Base-by-base conservation (phyloP, 2,113 vertebrate species). In the Elanus axillaris region DNA sequence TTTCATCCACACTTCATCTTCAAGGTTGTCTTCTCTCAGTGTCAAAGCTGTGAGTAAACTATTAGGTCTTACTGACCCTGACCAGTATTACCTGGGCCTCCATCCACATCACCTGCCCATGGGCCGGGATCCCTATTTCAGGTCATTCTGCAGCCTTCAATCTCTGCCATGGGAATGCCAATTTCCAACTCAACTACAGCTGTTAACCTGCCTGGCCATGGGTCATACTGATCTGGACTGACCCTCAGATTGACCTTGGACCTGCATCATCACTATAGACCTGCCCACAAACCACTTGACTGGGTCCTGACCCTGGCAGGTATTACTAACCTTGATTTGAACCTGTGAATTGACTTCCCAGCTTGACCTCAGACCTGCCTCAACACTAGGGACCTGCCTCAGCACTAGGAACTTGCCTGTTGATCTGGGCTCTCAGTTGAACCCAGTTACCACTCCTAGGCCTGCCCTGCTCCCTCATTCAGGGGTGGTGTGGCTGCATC, bases 401-500 rank as follows among this genome's bases (percentile, higher is more conserved):
- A 29, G 52, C 26, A 29, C 9, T 14, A 52, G 31, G 16, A 76
- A 31, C 16, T 73, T 86, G 34, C 5, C 29, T 77, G 20, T 47
- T 73, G 21, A 25, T 73, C 14, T 80, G 27, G 11, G 11, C 40
- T 86, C 14, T 73, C 69, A 20, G 8, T 11, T 91, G 42, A 75
- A 67, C 32, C 2, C 13, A 25, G 2, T 20, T 79, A 59, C 11
- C 13, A 55, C 7, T 16, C 11, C 7, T 45, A 43, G 36, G 58
- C 18, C 26, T 92, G 16, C 47, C 27, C 10, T 75, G 10, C 8
- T 38, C 4, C 13, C 5, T 31, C 31, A 34, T 72, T 90, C 7
- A 47, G 22, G 10, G 8, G 1, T 1, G 5, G 5, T 48, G 25
- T 31, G 32, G 40, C 69, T 34, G 22, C 1, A 2, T 56, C 34